A percentile compares a stretch with the other conserved stretches of the same genome.
Conservation (phyloP, 2,113 vertebrate genomes). For the Arothron firmamentum region DNA sequence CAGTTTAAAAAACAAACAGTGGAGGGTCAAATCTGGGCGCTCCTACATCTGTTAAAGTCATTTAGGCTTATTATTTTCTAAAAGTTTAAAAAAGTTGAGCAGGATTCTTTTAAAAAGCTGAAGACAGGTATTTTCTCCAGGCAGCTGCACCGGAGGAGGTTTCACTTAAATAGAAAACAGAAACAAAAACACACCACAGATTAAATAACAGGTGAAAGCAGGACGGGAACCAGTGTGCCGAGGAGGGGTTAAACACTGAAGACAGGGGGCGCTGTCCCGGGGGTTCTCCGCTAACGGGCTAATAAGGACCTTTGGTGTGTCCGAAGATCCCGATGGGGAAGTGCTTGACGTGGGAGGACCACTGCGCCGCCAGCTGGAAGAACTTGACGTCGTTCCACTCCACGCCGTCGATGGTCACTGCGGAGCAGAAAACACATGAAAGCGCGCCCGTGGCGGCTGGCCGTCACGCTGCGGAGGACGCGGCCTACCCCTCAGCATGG, state of each 20-base stretch:
- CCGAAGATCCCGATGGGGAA: slow-evolving; percentile 96
- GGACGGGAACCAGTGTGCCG: slow-evolving; percentile 53
- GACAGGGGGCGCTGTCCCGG: slow-evolving; percentile 28
- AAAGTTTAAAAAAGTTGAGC: slow-evolving; percentile 66
- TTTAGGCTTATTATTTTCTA: slow-evolving; percentile 29
- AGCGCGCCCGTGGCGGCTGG: no score
- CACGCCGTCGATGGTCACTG: slow-evolving; percentile 93
- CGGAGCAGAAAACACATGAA: background rate
- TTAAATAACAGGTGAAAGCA: slow-evolving; percentile 55
- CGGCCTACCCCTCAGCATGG: slow-evolving; percentile 89
- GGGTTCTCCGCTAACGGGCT: slow-evolving; percentile 46
- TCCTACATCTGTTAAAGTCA: slow-evolving; percentile 39
- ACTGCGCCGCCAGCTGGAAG: slow-evolving; percentile 97
- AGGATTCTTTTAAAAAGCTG: slow-evolving; percentile 63
- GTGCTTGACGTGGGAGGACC: slow-evolving; percentile 98
- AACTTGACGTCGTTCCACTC: slow-evolving; percentile 99
- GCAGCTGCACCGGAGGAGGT: slow-evolving; percentile 45
- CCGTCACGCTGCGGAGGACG: background rate
- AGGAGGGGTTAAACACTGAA: slow-evolving; percentile 45
- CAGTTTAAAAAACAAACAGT: slow-evolving; percentile 12
- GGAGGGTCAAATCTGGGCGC: slow-evolving; percentile 21
- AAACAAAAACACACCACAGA: slow-evolving; percentile 38
- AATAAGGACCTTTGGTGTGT: slow-evolving; percentile 88
- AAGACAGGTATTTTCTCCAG: slow-evolving; percentile 53
- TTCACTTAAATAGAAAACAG: slow-evolving; percentile 68